A percentile compares a stretch with the other conserved stretches of the same genome.
These are phyloP conservation scores for Perdita meconis DNA, from an alignment of 2,888 invertebrate genomes.

Conservation along the genomic window DNA sequence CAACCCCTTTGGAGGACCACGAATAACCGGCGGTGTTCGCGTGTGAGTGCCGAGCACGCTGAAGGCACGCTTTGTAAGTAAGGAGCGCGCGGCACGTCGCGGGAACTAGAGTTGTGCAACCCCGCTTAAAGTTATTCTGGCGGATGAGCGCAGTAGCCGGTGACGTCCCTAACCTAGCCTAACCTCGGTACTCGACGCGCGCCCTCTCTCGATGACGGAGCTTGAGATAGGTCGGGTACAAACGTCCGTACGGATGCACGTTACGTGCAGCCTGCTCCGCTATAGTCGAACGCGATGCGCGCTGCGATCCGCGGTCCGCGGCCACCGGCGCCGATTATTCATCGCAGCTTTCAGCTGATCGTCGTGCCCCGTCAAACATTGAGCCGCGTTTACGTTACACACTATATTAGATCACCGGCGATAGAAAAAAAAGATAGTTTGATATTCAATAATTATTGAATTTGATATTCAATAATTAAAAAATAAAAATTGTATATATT, in stretches of 20 bases:
- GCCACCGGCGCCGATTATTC: constrained; percentile 62
- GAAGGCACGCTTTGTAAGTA: constrained; percentile 48
- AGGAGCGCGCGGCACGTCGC: constrained; percentile 52
- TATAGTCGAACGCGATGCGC: constrained; percentile 44
- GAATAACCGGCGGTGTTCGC: constrained; percentile 24
- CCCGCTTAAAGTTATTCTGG: constrained; percentile 70
- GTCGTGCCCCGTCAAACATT: too few relatives aligned
- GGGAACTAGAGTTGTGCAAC: constrained; percentile 70
- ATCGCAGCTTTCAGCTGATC: constrained; percentile 48
- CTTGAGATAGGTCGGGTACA: constrained; percentile 77
- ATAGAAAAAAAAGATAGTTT: too few relatives aligned
- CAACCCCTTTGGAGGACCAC: neutral
- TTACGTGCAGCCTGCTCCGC: constrained; percentile 43
- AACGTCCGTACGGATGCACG: constrained; percentile 58
- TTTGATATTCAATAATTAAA: too few relatives aligned
- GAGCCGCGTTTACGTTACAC: too few relatives aligned
- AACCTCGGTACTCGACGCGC: constrained; percentile 64
- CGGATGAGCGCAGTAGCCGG: constrained; percentile 70
- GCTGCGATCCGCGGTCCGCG: constrained; percentile 43
- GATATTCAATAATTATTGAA: too few relatives aligned
- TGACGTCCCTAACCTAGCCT: constrained; percentile 74
- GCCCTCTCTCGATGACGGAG: constrained; percentile 77
- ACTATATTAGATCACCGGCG: too few relatives aligned
- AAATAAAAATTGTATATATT: too few relatives aligned
- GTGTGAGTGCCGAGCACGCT: constrained; percentile 21